Evolutionary conservation across 2,888 invertebrate species (phyloP).

Genomic region (Electrophaes corylata): DNA sequence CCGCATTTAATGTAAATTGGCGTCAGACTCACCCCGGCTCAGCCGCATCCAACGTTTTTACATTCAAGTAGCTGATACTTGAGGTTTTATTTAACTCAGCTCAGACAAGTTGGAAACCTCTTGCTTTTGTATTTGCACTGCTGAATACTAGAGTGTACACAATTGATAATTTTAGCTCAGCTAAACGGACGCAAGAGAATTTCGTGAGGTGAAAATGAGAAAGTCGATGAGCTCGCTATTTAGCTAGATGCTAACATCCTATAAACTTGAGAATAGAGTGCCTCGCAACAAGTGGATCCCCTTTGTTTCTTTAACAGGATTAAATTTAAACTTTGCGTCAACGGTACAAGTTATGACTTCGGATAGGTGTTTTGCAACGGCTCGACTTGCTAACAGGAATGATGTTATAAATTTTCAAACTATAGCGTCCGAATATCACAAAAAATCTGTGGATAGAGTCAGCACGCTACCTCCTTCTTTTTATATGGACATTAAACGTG

Average conservation of each 20-base stretch:
- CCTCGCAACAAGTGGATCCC: slow-evolving; percentile 58
- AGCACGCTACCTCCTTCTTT: slow-evolving; percentile 72
- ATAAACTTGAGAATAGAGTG: slow-evolving; percentile 53
- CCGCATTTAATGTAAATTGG: slow-evolving; percentile 82
- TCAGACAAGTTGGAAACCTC: slow-evolving; percentile 66
- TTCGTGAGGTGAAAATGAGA: slow-evolving; percentile 61
- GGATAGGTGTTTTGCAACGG: slow-evolving; percentile 23
- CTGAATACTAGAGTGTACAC: slow-evolving; percentile 66
- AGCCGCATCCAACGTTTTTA: slow-evolving; percentile 72
- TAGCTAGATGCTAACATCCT: slow-evolving; percentile 56
- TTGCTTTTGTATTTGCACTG: slow-evolving; percentile 69
- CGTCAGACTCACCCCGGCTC: slow-evolving; percentile 60
- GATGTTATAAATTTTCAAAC: slow-evolving; percentile 44
- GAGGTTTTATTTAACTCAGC: slow-evolving; percentile 70
- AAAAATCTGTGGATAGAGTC: slow-evolving; percentile 62
- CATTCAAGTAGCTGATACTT: slow-evolving; percentile 77
- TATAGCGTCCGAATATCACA: slow-evolving; percentile 52
- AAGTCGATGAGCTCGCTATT: slow-evolving; percentile 50
- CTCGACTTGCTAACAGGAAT: slow-evolving; percentile 24
- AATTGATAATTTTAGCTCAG: slow-evolving; percentile 64
- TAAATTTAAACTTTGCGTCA: slow-evolving; percentile 39
- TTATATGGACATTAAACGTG: slow-evolving; percentile 82
- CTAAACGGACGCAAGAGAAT: slow-evolving; percentile 55
- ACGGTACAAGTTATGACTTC: slow-evolving; percentile 35
- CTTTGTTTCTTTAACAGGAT: slow-evolving; percentile 47